A percentile compares a stretch with the other conserved stretches of the same genome.
These are phyloP conservation scores for Myopa testacea DNA, from an alignment of 2,888 invertebrate species.

Conservation along the genomic window DNA sequence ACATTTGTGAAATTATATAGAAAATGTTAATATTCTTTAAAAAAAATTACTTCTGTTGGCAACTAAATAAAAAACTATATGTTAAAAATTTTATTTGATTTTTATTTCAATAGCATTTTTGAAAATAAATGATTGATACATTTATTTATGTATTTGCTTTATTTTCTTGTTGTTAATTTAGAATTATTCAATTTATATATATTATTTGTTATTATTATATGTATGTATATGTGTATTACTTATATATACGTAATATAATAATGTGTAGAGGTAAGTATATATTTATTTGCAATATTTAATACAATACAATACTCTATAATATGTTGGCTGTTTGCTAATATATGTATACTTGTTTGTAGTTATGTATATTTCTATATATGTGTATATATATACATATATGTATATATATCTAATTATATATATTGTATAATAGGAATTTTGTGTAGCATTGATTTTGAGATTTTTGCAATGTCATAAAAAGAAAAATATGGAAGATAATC, in stretches of 20 bases:
- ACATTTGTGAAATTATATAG: background rate
- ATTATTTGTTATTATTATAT: slow-evolving; percentile 11
- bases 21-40: slow-evolving; percentile 13
- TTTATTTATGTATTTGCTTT: slow-evolving; percentile 29
- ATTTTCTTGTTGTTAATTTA: background rate
- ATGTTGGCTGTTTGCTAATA: background rate
- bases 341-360: background rate
- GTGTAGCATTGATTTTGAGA: slow-evolving; percentile 48
- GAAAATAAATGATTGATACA: slow-evolving; percentile 45
- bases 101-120: slow-evolving; percentile 39
- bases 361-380: background rate
- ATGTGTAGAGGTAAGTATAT: slow-evolving; percentile 17
- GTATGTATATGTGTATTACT: background rate
- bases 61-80: slow-evolving; percentile 20
- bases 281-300: slow-evolving; percentile 36
- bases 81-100: slow-evolving; percentile 28
- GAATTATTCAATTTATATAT: slow-evolving; percentile 7
- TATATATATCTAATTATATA: slow-evolving; percentile 46
- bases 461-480: background rate
- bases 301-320: slow-evolving; percentile 31
- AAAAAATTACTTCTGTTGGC: slow-evolving; percentile 17
- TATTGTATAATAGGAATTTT: slow-evolving; percentile 52
- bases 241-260: slow-evolving; percentile 30
- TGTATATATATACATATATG: slow-evolving; percentile 34
- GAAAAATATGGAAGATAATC: background rate